A percentile compares a stretch with the other conserved stretches of the same genome.
Conservation (phyloP, 1,140 invertebrate genomes). For the Scaptomyza pallida region DNA sequence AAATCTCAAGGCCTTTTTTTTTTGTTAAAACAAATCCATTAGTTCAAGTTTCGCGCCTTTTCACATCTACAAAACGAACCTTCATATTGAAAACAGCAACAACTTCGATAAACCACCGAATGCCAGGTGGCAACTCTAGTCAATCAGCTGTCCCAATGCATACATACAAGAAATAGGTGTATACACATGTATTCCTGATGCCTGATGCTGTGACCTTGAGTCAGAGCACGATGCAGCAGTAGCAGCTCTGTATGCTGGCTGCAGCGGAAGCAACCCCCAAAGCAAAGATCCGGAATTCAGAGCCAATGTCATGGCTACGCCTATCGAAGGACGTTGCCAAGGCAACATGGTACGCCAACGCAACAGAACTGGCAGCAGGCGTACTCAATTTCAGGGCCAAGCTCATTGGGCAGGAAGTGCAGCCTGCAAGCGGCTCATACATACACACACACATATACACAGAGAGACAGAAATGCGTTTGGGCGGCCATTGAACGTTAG, state of each 20-base stretch:
- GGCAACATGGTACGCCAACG: conserved; percentile 50
- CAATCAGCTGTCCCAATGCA: conserved; percentile 2
- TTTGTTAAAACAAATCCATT: background rate
- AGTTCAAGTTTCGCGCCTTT: background rate
- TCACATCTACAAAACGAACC: background rate
- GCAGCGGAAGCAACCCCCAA: conserved; percentile 60
- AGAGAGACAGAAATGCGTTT: conserved; percentile 19
- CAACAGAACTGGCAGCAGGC: conserved; percentile 15
- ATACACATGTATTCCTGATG: conserved; percentile 32
- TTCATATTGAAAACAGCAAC: background rate
- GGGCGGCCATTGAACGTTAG: conserved; percentile 70
- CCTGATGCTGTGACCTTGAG: conserved; percentile 51
- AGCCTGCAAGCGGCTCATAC: conserved; percentile 23
- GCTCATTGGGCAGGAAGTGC: conserved; percentile 77
- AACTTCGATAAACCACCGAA: too few relatives aligned
- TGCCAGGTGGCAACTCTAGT: conserved; percentile 4
- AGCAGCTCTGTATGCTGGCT: conserved; percentile 26
- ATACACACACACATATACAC: too few relatives aligned
- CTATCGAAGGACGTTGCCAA: conserved; percentile 74
- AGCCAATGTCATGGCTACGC: conserved; percentile 77
- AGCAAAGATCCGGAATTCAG: conserved; percentile 31
- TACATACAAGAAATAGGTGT: background rate
- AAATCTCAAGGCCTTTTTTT: too few relatives aligned
- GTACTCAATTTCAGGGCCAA: conserved; percentile 47
- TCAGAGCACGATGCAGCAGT: conserved; percentile 20